Conservation (phyloP, 2,797 vertebrate genomes). For the Capromys pilorides region DNA sequence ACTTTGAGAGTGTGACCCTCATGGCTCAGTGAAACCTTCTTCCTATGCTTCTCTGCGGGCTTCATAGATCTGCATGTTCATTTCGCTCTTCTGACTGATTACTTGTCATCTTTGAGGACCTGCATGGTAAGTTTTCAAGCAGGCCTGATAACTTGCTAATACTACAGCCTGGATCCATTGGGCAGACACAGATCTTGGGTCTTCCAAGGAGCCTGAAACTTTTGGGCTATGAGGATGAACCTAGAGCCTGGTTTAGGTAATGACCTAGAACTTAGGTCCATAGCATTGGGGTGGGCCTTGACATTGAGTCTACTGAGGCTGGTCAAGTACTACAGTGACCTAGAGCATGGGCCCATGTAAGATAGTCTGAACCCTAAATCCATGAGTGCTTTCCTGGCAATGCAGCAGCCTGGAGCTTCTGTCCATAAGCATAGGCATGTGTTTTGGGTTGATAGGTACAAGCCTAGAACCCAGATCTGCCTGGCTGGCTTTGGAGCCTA, state of each 20-base stretch:
- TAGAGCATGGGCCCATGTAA: not conserved
- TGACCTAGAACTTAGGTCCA: not conserved
- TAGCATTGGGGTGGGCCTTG: not conserved
- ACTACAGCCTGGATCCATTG: not conserved
- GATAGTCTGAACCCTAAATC: not conserved
- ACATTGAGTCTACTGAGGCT: not conserved
- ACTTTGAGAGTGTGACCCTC: not conserved
- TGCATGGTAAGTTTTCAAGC: not conserved
- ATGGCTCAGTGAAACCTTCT: not conserved
- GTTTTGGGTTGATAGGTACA: not conserved
- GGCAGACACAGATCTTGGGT: not conserved
- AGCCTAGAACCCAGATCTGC: not conserved
- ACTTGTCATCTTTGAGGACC: not conserved
- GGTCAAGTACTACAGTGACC: not conserved
- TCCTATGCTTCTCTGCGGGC: not conserved
- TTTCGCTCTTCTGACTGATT: not conserved
- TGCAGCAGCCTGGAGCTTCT: not conserved
- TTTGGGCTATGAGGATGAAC: not conserved
- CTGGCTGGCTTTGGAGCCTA: not conserved
- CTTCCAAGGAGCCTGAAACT: not conserved
- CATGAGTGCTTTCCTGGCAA: not conserved
- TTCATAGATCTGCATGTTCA: not conserved
- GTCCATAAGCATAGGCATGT: too few species aligned
- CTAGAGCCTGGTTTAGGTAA: not conserved
- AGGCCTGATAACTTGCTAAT: not conserved